Percentiles rank a stretch among this genome's conserved stretches.
These are phyloP conservation scores for Noctuana brunneofusca DNA, from an alignment of 2,888 invertebrate genomes.

Conservation along the genomic window DNA sequence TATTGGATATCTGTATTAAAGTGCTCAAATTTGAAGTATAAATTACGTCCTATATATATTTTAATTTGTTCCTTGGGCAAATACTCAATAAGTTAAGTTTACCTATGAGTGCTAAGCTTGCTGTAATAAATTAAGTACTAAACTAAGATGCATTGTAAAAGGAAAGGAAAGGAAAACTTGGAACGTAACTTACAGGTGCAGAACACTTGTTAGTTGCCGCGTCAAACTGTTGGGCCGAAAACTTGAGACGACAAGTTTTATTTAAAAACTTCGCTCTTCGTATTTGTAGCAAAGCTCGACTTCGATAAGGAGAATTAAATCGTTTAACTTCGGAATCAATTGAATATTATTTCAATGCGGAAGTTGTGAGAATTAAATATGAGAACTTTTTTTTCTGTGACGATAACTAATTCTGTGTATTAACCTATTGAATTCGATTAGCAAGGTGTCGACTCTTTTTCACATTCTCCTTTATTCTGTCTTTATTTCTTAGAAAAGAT, in stretches of 20 bases:
- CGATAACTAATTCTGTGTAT: too few species aligned
- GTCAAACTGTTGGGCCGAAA: constrained; percentile 42
- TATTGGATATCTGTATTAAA: too few species aligned
- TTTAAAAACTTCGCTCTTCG: constrained; percentile 41
- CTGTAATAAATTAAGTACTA: neutral
- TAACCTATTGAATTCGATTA: too few species aligned
- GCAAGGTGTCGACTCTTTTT: too few species aligned
- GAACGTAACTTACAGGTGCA: constrained; percentile 21
- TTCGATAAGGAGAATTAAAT: constrained; percentile 45
- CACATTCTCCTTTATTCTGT: too few species aligned
- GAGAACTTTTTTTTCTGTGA: too few species aligned
- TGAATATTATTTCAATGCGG: neutral
- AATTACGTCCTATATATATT: too few species aligned
- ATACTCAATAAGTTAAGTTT: neutral
- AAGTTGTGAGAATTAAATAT: neutral
- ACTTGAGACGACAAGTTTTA: constrained; percentile 41
- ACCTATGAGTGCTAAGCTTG: neutral
- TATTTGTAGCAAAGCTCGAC: constrained; percentile 31
- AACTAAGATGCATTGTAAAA: neutral
- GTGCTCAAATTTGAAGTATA: too few species aligned
- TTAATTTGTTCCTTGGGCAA: too few species aligned
- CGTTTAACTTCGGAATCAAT: constrained; percentile 9
- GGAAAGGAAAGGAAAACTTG: constrained; percentile 40
- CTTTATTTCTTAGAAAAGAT: too few species aligned
- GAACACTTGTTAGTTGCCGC: constrained; percentile 40